Percentiles rank a stretch among this genome's conserved stretches.
phyloP scores from a whole-genome alignment of 2,888 invertebrate species.

The Byasa hedistus region DNA sequence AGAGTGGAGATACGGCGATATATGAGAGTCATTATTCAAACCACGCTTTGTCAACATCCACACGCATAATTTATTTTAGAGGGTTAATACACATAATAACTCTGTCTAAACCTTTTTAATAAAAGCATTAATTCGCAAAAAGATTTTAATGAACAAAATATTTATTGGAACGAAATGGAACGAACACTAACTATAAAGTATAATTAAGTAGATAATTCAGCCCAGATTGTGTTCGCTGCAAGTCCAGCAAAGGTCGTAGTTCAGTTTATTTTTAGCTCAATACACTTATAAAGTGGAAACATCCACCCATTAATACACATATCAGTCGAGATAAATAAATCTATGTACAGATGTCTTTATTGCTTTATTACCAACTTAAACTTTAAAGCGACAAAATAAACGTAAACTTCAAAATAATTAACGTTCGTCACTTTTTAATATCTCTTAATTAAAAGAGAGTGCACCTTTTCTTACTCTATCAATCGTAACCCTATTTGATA shows the following conservation, averaged over 20 bases:
- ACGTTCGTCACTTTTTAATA: slow-evolving; percentile 64
- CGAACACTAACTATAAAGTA: too few relatives aligned
- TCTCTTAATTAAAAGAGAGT: slow-evolving; percentile 70
- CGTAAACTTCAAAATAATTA: slow-evolving; percentile 25
- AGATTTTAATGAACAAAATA: too few relatives aligned
- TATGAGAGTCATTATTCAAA: slow-evolving; percentile 69
- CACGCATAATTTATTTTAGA: slow-evolving; percentile 65
- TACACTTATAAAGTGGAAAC: background rate
- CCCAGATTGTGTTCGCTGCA: too few relatives aligned
- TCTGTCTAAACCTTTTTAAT: slow-evolving; percentile 22
- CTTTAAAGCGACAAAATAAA: background rate
- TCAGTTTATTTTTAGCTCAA: background rate
- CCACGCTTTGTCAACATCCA: slow-evolving; percentile 65
- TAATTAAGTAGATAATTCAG: too few relatives aligned
- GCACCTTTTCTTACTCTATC: slow-evolving; percentile 58
- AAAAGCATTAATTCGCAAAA: slow-evolving; percentile 3
- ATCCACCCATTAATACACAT: background rate
- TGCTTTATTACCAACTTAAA: background rate
- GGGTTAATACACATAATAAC: slow-evolving; percentile 53
- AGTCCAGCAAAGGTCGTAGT: too few relatives aligned
- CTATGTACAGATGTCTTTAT: background rate
- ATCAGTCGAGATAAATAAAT: background rate
- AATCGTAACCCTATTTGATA: slow-evolving; percentile 72
- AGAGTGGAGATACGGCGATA: slow-evolving; percentile 66
- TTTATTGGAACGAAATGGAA: too few relatives aligned